A percentile compares a stretch with the other conserved stretches of the same genome.
These are phyloP conservation scores for Urocynchramus pylzowi DNA, from an alignment of 2,113 vertebrate species.

Conservation along the genomic window DNA sequence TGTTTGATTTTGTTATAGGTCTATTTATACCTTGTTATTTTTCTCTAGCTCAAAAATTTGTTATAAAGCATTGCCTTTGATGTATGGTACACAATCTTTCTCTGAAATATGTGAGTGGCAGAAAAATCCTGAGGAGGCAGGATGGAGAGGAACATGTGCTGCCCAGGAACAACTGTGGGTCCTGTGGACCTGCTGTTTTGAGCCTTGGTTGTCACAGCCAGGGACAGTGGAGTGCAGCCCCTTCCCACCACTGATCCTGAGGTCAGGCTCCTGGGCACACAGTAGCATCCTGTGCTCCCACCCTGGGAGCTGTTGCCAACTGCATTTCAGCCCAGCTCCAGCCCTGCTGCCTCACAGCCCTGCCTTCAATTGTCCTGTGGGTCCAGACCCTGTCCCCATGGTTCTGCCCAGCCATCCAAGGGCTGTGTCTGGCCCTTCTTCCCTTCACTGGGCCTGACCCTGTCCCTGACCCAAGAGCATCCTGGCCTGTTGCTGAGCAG, in stretches of 20 bases:
- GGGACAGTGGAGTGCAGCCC: fast-evolving
- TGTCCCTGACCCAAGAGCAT: fast-evolving
- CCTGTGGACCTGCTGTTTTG: fast-evolving
- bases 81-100: fast-evolving
- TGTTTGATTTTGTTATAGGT: not conserved
- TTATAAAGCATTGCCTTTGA: not conserved
- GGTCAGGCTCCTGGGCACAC: not conserved
- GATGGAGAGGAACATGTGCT: fast-evolving
- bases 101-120: not conserved
- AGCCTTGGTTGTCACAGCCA: fast-evolving
- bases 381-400: not conserved
- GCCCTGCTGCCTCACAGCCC: no score
- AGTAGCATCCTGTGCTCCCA: not conserved
- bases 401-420: not conserved
- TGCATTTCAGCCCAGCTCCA: not conserved
- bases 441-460: not conserved
- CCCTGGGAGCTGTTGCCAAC: not conserved
- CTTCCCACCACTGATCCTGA: not conserved
- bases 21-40: not conserved
- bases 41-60: not conserved
- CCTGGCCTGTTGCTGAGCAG: fast-evolving
- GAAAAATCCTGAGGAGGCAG: not conserved
- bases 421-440: not conserved
- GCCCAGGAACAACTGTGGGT: fast-evolving
- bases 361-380: fast-evolving